Evolutionary conservation across 2,113 vertebrate genomes (phyloP), one percentile per base, ranked within the genome.

Genomic region (Clarias macrocephalus): DNA sequence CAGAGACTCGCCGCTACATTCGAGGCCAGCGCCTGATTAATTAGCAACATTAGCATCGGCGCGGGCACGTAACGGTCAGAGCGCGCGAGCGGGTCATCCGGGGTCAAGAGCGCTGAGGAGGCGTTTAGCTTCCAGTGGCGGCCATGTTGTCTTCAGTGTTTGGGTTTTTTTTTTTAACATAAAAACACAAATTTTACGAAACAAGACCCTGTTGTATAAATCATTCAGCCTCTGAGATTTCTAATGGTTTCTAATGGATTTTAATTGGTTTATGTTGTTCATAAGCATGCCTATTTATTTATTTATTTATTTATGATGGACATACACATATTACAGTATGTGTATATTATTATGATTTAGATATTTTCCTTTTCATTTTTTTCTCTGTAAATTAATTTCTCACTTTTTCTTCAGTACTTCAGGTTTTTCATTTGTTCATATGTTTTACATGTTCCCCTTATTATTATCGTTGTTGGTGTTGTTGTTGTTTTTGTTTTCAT

Each of bases 1-100:
- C 93, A 91, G 93, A 93, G 92, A 81, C 85, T 30, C 85, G 90
- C 91, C 90, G 93, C 91, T 94, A 94, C 91, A 94, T 94, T 94
- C 93, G 90, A 93, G 93, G 92, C 91, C 87, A 89, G 87, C 87
- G 80, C 81, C 85, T 89, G 73, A 93, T 92, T 94, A 93, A 95
- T 94, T 92, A 92, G 90, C 90, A 89, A 84, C 80, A 87, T 90
- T 52, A 82, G 84, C 87, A 89, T 92, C 86, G 83, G 77, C 87
- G 88, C 86, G 84, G 83, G 76, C 84, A 81, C n/a, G 62, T 76
- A 90, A 81, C 16, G 81, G 83, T 70, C 85, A 54, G 85, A 81
- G 90, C 92, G 92, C 90, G 89, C 90, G 86, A 86, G 83, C 25
- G 1, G 88, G 91, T 86, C 92, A 92, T 80, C 83, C 68, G 84